Percentiles rank a stretch among this genome's conserved stretches.
Conservation (phyloP, 2,113 vertebrate genomes). For the Fukomys damarensis region DNA sequence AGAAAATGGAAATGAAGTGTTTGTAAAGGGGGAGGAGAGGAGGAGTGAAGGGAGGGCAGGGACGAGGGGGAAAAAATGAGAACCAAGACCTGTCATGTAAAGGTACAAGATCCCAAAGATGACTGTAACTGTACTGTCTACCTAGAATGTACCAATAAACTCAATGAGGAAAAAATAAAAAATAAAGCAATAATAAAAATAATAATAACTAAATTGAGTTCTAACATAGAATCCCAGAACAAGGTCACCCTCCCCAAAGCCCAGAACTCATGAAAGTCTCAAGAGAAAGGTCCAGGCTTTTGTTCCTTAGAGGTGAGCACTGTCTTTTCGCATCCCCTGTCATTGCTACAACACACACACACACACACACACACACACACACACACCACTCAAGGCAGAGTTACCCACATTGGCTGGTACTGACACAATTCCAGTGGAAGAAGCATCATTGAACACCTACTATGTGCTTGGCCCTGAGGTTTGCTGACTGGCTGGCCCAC, state of each 20-base stretch:
- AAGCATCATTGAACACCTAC: conserved; percentile 35
- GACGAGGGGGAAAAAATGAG: no score
- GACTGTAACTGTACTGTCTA: no score
- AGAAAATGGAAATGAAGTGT: no score
- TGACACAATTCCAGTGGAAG: background rate
- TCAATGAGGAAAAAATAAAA: no score
- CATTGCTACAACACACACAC: background rate
- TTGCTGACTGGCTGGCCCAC: background rate
- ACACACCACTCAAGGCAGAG: background rate
- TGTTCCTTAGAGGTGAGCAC: background rate
- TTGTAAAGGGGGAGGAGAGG: no score
- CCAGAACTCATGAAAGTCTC: background rate
- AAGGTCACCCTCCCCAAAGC: background rate
- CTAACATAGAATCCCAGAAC: background rate
- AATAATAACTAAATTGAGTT: conserved; percentile 24
- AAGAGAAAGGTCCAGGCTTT: background rate
- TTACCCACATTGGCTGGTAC: accelerated
- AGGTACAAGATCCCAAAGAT: no score
- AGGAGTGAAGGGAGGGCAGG: no score
- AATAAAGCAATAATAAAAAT: no score
- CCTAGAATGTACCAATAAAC: no score
- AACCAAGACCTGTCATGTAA: no score
- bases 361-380: background rate
- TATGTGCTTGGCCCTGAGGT: background rate
- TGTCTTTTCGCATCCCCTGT: accelerated